Conservation (phyloP, 2,888 invertebrate species). For the Epsilonema sp. region DNA sequence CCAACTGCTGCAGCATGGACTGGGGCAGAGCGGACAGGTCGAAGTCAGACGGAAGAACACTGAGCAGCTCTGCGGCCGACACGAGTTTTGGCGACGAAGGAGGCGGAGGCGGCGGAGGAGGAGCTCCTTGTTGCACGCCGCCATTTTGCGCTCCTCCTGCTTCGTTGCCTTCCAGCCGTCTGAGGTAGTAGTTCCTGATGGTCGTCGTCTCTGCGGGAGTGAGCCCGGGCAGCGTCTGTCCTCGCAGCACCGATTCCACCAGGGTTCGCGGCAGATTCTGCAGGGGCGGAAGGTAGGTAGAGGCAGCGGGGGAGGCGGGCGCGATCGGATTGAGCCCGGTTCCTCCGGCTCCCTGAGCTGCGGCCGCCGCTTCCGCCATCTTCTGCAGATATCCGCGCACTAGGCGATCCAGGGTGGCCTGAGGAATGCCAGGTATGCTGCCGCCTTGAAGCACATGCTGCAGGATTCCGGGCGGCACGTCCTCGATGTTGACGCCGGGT, state of each 20-base stretch:
- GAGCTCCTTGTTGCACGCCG: no score
- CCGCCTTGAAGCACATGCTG: constrained; percentile 23
- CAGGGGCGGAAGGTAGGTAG: background rate
- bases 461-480: no score
- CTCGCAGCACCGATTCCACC: background rate
- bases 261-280: background rate
- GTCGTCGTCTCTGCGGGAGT: background rate
- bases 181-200: background rate
- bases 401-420: background rate
- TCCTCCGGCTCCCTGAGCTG: background rate
- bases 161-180: background rate
- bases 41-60: constrained; percentile 2
- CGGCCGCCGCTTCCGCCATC: background rate
- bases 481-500: no score
- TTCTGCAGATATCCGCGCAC: background rate
- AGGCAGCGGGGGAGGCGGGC: background rate
- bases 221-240: background rate
- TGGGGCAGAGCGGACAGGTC: constrained; percentile 1
- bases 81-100: no score
- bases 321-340: no score
- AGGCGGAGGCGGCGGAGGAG: constrained; percentile 24
- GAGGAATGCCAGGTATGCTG: constrained; percentile 18
- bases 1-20: background rate
- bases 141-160: no score
- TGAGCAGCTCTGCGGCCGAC: constrained; percentile 5